Base-by-base conservation (phyloP, 1,140 invertebrate genomes). In the Tetramorium simillimum region DNA sequence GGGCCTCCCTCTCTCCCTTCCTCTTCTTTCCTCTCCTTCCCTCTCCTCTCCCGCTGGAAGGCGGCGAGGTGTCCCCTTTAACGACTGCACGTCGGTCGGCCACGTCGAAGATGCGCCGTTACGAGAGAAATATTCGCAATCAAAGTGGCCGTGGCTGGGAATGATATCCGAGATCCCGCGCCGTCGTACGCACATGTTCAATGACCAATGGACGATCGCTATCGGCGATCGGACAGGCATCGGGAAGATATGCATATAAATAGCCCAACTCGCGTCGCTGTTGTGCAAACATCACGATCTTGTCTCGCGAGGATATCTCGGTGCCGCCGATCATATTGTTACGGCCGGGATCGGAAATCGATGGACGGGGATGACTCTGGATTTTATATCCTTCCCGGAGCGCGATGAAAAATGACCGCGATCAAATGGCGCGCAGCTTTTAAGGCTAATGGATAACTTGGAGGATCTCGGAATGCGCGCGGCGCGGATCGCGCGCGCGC, bases 201-300 rank as follows among this genome's bases (percentile, higher is more conserved):
- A 89, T 89, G 88, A 89, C 65, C 88, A 73, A 90, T 87, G 85
- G 53, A 56, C n/a, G 89, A 89, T 89, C 77, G 85, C 43, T 89
- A 87, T 89, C 89, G 58, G n/a, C 28, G 69, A 75, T 75, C 37
- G 49, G 85, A 90, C 88, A 78, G 73, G 63, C n/a, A 89, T 76
- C 85, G 49, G 7, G 24, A 56, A 84, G 89, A 90, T 89, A 84
- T 33, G 76, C 76, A 84, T 86, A 89, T 76, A 78, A 89, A 65
- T 89, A 90, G 72, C 77, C 62, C 21, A 76, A 77, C 88, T 60
- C 56, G 37, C 84, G 21, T 49, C 75, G 46, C n/a, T 24, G 75
- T 56, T 56, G 63, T 46, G 76, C 87, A 67, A 89, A 86, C 85
- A 72, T 81, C 67, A 33, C 49, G 28, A 56, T 56, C 53, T 40